Evolutionary conservation across 2,888 invertebrate species (phyloP).

Genomic region (Athalia rosae): DNA sequence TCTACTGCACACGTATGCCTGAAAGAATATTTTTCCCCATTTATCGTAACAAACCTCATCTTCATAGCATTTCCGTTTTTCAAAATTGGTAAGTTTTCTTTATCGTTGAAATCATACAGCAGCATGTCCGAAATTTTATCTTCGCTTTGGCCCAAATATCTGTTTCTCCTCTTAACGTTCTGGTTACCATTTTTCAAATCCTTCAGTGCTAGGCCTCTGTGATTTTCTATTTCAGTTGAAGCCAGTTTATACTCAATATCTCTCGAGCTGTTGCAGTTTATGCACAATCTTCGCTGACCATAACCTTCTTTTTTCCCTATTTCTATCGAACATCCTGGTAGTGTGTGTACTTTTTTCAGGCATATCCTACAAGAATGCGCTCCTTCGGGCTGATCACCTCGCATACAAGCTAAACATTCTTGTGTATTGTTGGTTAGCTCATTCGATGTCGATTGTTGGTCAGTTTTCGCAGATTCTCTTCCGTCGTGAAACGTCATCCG

Average conservation of each 20-base stretch:
- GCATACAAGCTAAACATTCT: slow-evolving; percentile 1
- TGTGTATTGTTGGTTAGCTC: neutral
- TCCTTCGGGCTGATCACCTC: neutral
- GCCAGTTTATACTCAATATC: slow-evolving; percentile 5
- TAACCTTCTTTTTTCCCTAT: slow-evolving; percentile 33
- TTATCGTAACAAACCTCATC: neutral
- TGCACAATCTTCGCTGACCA: slow-evolving; percentile 31
- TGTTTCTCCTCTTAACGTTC: neutral
- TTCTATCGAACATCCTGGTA: slow-evolving; percentile 13
- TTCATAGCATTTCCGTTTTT: neutral
- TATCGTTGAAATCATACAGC: no score
- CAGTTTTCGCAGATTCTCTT: neutral
- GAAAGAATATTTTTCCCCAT: neutral
- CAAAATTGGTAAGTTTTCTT: neutral
- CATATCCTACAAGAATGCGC: slow-evolving; percentile 30
- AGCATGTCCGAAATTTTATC: neutral
- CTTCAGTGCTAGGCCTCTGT: no score
- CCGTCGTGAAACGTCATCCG: no score
- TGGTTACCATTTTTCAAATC: no score
- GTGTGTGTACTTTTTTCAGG: slow-evolving; percentile 16
- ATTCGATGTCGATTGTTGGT: neutral
- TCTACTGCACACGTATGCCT: neutral
- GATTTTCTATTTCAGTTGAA: slow-evolving; percentile 27
- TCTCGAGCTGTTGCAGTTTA: neutral
- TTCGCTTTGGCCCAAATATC: neutral